Conservation (phyloP, 2,888 invertebrate genomes). For the Clostera curtula region DNA sequence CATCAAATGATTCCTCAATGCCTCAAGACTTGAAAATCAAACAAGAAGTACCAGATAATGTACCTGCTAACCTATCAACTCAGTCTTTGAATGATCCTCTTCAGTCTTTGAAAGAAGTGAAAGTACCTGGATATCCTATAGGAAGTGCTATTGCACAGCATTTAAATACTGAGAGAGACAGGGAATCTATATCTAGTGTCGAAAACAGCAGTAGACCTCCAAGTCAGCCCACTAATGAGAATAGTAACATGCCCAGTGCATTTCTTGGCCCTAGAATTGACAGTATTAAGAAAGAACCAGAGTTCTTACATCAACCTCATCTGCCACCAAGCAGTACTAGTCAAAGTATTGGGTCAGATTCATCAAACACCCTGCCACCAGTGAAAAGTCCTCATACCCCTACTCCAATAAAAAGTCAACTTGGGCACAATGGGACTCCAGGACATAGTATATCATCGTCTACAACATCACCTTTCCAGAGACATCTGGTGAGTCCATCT, state of each 20-base stretch:
- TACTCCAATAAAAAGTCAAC: slow-evolving; percentile 68
- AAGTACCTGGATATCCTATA: slow-evolving; percentile 82
- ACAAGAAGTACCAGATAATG: slow-evolving; percentile 69
- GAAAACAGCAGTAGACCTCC: slow-evolving; percentile 66
- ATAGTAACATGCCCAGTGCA: slow-evolving; percentile 63
- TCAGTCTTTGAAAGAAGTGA: slow-evolving; percentile 86
- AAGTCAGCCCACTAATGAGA: slow-evolving; percentile 65
- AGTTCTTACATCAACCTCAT: slow-evolving; percentile 70
- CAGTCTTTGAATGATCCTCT: slow-evolving; percentile 79
- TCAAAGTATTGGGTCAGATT: slow-evolving; percentile 57
- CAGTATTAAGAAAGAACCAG: slow-evolving; percentile 84
- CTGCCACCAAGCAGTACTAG: slow-evolving; percentile 69
- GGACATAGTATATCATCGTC: slow-evolving; percentile 57
- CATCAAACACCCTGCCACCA: slow-evolving; percentile 68
- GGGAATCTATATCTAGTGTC: slow-evolving; percentile 63
- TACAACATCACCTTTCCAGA: slow-evolving; percentile 67
- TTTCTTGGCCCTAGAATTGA: slow-evolving; percentile 80
- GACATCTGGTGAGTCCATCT: slow-evolving; percentile 67
- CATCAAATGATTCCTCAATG: slow-evolving; percentile 60
- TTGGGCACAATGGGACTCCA: slow-evolving; percentile 52
- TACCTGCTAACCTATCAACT: slow-evolving; percentile 68
- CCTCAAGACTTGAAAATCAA: slow-evolving; percentile 71
- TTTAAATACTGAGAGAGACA: slow-evolving; percentile 64
- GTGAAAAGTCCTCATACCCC: slow-evolving; percentile 73
- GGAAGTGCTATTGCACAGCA: slow-evolving; percentile 69